These are phyloP conservation scores for Conomelus anceps DNA, from an alignment of 2,888 invertebrate genomes.

Conservation along the genomic window DNA sequence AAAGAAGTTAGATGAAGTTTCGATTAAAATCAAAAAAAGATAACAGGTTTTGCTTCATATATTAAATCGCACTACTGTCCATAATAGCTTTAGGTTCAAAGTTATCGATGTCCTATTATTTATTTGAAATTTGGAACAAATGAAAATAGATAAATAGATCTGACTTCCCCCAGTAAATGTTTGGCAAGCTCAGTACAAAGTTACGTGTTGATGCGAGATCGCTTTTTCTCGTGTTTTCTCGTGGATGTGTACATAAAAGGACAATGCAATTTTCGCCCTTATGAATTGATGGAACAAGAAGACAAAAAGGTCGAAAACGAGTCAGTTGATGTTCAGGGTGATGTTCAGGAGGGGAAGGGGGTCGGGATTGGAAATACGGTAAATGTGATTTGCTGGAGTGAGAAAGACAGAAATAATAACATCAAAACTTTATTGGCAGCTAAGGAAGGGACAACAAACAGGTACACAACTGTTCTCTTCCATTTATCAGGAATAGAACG, in stretches of 20 bases:
- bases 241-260: background rate
- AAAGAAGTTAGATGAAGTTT: no score
- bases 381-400: background rate
- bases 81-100: no score
- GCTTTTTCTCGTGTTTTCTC: background rate
- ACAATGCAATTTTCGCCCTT: background rate
- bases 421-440: background rate
- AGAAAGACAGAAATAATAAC: background rate
- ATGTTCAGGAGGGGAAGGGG: no score
- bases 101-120: no score
- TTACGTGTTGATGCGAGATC: background rate
- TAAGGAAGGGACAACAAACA: background rate
- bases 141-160: no score
- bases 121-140: no score
- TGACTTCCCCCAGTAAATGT: no score
- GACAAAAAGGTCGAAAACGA: background rate
- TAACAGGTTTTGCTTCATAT: no score
- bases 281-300: background rate
- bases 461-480: background rate
- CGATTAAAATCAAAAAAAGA: no score
- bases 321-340: background rate
- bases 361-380: background rate
- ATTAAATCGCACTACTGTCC: no score
- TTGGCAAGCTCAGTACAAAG: background rate
- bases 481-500: background rate